Base-by-base conservation (phyloP, 2,888 invertebrate species). In the Xestia sexstrigata region DNA sequence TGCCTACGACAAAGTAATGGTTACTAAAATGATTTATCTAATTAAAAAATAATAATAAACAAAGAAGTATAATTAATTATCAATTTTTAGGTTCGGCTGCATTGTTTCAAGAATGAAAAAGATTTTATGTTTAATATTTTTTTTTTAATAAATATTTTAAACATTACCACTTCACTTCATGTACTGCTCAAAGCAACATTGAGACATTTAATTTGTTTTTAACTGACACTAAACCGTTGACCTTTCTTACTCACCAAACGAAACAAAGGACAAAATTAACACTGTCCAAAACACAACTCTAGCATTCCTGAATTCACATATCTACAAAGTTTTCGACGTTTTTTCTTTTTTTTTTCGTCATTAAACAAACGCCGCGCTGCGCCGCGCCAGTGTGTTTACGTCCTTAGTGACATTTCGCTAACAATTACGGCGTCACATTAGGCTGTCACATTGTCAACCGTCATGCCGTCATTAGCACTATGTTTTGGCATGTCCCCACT, bases 381-480 rank as follows among this genome's bases (percentile, higher is more conserved):
- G 77, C 58, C 72, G 49, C n/a, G n/a, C n/a, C n/a, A n/a, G 58
- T 75, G 69, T 81, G 63, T 65, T 63, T 71, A 71, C 69, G 74
- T 70, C 76, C 80, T 77, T 82, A 87, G 84, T 91, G 91, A 90
- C 91, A 91, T 92, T 93, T 93, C 79, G 74, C 82, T 74, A 68
- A 87, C 90, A 91, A 93, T 94, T 93, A 93, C 78, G 68, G 79
- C 90, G 93, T 93, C 94, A 91, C 89, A 91, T 93, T 92, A 92
- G 86, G 82, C 82, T 89, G 89, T 92, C 91, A 90, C 75, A 74
- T 83, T 86, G 79, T 83, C 80, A 86, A 74, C 79, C 78, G 88
- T 88, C 88, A 90, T 88, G 90, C 89, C 42, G 87, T 87, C 77
- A 87, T 87, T 87, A 85, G 83, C 88, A 86, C 87, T 75, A 72